These are phyloP conservation scores for Lamellibrachia luymesi DNA, from an alignment of 1,140 invertebrate genomes.

Conservation along the genomic window DNA sequence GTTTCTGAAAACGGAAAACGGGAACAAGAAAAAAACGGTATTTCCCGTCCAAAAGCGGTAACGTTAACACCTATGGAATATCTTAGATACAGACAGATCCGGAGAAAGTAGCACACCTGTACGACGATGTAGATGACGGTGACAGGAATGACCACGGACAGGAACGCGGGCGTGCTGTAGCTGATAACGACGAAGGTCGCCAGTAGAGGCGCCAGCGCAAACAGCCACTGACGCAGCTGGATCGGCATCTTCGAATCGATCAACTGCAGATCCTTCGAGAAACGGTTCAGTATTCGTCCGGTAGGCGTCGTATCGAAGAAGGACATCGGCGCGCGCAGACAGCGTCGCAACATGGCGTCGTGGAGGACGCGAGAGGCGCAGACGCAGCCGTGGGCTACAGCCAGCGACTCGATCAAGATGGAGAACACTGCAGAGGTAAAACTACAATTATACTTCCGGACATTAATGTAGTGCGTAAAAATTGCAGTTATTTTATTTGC, in stretches of 20 bases:
- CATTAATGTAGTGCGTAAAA: not conserved
- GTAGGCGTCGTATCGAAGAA: constrained; percentile 68
- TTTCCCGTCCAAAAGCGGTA: no score
- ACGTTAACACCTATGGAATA: not conserved
- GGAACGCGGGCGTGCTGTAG: constrained; percentile 25
- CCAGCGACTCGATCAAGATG: not conserved
- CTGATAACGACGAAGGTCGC: constrained; percentile 28
- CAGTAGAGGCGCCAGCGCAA: constrained; percentile 8
- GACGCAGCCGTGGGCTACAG: constrained; percentile 22
- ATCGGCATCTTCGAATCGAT: constrained; percentile 24
- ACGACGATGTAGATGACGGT: constrained; percentile 16
- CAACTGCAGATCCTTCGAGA: constrained; percentile 29
- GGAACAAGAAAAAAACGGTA: not conserved
- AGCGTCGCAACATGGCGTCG: constrained; percentile 44
- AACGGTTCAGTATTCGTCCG: constrained; percentile 69
- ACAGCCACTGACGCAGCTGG: constrained; percentile 15
- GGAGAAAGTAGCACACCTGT: constrained; percentile 14
- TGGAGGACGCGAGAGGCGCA: constrained; percentile 25
- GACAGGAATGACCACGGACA: constrained; percentile 21
- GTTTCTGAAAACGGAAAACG: no score
- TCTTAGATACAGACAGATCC: not conserved
- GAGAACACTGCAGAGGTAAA: not conserved
- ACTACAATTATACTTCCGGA: not conserved
- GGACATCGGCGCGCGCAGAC: constrained; percentile 67
- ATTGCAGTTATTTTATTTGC: not conserved